phyloP scores from a whole-genome alignment of 1,140 invertebrate genomes.

The Drosophila rufa region DNA sequence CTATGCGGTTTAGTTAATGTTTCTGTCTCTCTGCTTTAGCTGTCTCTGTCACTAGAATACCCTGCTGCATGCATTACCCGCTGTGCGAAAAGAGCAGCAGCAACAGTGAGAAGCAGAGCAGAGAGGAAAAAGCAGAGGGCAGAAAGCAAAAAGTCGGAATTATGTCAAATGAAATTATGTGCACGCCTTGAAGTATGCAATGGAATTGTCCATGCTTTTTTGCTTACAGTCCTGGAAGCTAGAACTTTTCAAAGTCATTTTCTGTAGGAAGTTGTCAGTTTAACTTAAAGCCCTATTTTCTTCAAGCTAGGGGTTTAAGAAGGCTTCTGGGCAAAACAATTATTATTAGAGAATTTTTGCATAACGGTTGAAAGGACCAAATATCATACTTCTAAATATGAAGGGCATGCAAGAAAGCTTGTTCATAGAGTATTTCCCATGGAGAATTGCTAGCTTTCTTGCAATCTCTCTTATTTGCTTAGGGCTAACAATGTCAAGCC shows the following conservation, averaged over 20 bases:
- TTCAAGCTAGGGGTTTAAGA: background rate
- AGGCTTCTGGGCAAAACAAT: background rate
- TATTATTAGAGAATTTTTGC: no score
- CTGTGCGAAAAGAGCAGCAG: conserved; percentile 10
- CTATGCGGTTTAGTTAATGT: conserved; percentile 40
- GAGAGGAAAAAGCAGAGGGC: background rate
- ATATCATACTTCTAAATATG: background rate
- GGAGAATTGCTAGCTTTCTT: background rate
- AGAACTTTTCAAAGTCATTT: background rate
- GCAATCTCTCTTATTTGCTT: conserved; percentile 24
- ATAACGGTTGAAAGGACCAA: background rate
- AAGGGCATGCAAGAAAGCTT: background rate
- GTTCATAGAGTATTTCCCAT: background rate
- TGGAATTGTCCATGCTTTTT: conserved; percentile 24
- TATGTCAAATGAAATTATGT: conserved; percentile 48
- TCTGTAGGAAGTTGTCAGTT: background rate
- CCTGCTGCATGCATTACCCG: conserved; percentile 19
- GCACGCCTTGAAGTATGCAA: conserved; percentile 40
- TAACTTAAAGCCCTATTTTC: background rate
- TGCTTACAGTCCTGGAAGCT: background rate
- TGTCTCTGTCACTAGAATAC: conserved; percentile 14
- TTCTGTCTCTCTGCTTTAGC: conserved; percentile 11
- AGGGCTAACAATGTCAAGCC: conserved; percentile 44
- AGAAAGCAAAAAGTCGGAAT: conserved; percentile 55
- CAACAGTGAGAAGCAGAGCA: background rate